Evolutionary conservation across 2,797 vertebrate genomes (phyloP).

Genomic region (Huso huso): DNA sequence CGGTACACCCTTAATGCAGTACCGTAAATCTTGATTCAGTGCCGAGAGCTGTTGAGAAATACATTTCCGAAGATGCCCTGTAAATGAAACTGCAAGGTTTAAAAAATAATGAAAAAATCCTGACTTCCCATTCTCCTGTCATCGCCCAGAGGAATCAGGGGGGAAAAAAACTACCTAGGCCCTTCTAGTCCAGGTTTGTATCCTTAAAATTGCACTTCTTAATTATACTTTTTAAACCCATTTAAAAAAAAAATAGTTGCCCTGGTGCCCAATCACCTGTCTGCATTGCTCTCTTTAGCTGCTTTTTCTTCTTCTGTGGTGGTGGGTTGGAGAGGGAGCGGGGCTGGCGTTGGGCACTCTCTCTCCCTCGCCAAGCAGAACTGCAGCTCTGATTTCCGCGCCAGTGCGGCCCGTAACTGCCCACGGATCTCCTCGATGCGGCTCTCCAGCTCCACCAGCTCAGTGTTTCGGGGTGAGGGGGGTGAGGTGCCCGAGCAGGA

Average conservation of each 20-base stretch:
- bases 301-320: slow-evolving; percentile 8
- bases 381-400: slow-evolving; percentile 69
- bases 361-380: slow-evolving; percentile 49
- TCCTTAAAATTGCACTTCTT: too few species aligned
- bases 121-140: too few species aligned
- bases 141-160: too few species aligned
- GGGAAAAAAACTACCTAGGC: too few species aligned
- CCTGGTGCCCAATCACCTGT: slow-evolving; percentile 48
- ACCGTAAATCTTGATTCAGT: too few species aligned
- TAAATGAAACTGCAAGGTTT: too few species aligned
- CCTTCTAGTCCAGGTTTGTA: too few species aligned
- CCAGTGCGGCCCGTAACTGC: slow-evolving; percentile 59
- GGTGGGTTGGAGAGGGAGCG: slow-evolving; percentile 37
- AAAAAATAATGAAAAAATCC: too few species aligned
- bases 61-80: too few species aligned
- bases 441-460: slow-evolving; percentile 67
- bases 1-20: too few species aligned
- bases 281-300: slow-evolving; percentile 47
- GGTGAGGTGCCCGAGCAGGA: slow-evolving; percentile 6
- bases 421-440: slow-evolving; percentile 65
- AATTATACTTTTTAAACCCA: background rate
- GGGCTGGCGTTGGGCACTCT: slow-evolving; percentile 26
- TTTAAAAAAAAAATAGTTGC: background rate
- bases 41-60: too few species aligned
- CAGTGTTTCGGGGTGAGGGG: slow-evolving; percentile 43